Conservation (phyloP, 2,797 vertebrate genomes). For the Harpagifer antarcticus region DNA sequence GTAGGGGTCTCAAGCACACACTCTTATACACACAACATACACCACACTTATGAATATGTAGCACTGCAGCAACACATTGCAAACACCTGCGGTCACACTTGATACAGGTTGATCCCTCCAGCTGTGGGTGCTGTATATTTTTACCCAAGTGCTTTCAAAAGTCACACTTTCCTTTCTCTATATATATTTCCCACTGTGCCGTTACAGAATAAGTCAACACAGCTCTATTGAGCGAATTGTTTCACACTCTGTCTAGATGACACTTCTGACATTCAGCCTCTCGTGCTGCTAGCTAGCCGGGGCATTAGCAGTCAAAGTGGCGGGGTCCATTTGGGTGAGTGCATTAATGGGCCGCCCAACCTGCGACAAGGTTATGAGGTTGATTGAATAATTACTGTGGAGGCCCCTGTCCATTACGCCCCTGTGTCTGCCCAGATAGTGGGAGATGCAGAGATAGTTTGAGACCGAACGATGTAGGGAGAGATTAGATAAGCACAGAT, state of each 20-base stretch:
- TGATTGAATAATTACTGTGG: conserved; percentile 88
- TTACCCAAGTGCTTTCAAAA: conserved; percentile 37
- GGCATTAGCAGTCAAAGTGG: conserved; percentile 79
- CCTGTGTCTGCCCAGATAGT: conserved; percentile 76
- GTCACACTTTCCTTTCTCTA: conserved; percentile 49
- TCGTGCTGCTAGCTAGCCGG: conserved; percentile 67
- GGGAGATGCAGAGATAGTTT: conserved; percentile 77
- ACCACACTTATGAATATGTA: conserved; percentile 73
- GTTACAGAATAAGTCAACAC: conserved; percentile 42
- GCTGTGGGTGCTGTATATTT: conserved; percentile 43
- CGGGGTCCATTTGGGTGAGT: conserved; percentile 79
- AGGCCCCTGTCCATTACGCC: conserved; percentile 83
- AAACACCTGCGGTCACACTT: conserved; percentile 71
- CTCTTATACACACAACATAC: background rate
- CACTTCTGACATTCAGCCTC: conserved; percentile 76
- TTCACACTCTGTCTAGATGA: conserved; percentile 55
- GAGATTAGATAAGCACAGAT: conserved; percentile 86
- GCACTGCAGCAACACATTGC: conserved; percentile 67
- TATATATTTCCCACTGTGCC: conserved; percentile 45
- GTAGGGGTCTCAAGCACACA: conserved; percentile 63
- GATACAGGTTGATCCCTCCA: conserved; percentile 66
- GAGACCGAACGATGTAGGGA: conserved; percentile 77
- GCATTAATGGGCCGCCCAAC: conserved; percentile 81
- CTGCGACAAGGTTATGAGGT: conserved; percentile 85
- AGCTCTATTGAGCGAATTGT: conserved; percentile 44